Percentiles rank a stretch among this genome's conserved stretches.
phyloP scores from a whole-genome alignment of 1,140 invertebrate species.

The Pogonomyrmex californicus region DNA sequence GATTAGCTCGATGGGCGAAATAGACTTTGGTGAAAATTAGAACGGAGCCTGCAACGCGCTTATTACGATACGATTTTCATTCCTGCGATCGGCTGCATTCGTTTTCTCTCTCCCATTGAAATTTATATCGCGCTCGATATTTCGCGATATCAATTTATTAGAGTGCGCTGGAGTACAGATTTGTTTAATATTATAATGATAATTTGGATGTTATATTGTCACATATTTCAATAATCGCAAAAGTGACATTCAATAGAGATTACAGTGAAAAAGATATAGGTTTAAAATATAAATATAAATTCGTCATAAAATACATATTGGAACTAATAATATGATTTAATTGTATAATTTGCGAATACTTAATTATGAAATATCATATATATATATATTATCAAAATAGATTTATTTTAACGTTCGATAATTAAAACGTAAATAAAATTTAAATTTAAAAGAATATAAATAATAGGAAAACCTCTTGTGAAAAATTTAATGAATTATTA shows the following conservation, averaged over 20 bases:
- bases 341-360: background rate
- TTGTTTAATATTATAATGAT: slow-evolving; percentile 10
- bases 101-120: background rate
- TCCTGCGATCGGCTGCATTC: slow-evolving; percentile 13
- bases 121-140: slow-evolving; percentile 20
- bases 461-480: background rate
- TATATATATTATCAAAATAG: too few species aligned
- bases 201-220: slow-evolving; percentile 10
- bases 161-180: slow-evolving; percentile 20
- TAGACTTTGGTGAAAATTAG: slow-evolving; percentile 60
- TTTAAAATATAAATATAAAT: background rate
- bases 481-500: background rate
- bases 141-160: slow-evolving; percentile 35
- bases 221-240: background rate
- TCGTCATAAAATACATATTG: background rate
- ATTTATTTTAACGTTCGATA: background rate
- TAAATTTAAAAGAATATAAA: background rate
- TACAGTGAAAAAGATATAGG: background rate
- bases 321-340: slow-evolving; percentile 27
- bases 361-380: background rate
- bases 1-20: slow-evolving; percentile 53
- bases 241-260: slow-evolving; percentile 5
- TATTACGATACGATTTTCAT: slow-evolving; percentile 54
- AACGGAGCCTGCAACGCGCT: slow-evolving; percentile 41
- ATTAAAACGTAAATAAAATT: background rate